A percentile compares a stretch with the other conserved stretches of the same genome.
Conservation (phyloP, 1,140 invertebrate genomes). For the Drosophila eugracilis region DNA sequence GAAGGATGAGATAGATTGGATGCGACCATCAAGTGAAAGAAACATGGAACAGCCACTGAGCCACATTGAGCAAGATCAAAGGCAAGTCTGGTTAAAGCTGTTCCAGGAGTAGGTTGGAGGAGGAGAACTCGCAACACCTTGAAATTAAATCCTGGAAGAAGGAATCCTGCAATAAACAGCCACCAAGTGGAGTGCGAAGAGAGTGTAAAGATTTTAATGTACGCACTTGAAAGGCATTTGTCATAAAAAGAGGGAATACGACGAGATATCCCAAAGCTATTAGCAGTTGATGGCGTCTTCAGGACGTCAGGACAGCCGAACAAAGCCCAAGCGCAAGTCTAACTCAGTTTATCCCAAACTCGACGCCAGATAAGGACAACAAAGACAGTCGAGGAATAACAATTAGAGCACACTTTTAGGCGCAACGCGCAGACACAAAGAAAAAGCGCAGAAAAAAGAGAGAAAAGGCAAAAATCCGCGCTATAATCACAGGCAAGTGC, state of each 20-base stretch:
- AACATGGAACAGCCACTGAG: too few species aligned
- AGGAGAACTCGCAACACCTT: too few species aligned
- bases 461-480: conserved; percentile 48
- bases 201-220: conserved; percentile 8
- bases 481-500: conserved; percentile 78
- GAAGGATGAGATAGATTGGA: conserved; percentile 23
- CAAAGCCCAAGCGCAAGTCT: not conserved
- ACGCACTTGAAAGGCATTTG: conserved; percentile 20
- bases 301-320: conserved; percentile 14
- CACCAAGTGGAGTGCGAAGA: not conserved
- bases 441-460: conserved; percentile 22
- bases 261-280: conserved; percentile 53
- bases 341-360: not conserved
- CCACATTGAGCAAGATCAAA: too few species aligned
- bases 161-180: not conserved
- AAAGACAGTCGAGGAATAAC: conserved; percentile 60
- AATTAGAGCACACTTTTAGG: conserved; percentile 74
- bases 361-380: conserved; percentile 25
- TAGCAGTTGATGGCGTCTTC: conserved; percentile 61
- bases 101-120: not conserved
- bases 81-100: not conserved
- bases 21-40: conserved; percentile 9
- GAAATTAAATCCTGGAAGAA: not conserved
- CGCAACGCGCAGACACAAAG: conserved; percentile 11
- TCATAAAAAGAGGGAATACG: conserved; percentile 12